Percentiles rank a stretch among this genome's conserved stretches.
phyloP scores from a whole-genome alignment of 37 sponge, comb jelly and placozoan genomes.

The Mnemiopsis leidyi region DNA sequence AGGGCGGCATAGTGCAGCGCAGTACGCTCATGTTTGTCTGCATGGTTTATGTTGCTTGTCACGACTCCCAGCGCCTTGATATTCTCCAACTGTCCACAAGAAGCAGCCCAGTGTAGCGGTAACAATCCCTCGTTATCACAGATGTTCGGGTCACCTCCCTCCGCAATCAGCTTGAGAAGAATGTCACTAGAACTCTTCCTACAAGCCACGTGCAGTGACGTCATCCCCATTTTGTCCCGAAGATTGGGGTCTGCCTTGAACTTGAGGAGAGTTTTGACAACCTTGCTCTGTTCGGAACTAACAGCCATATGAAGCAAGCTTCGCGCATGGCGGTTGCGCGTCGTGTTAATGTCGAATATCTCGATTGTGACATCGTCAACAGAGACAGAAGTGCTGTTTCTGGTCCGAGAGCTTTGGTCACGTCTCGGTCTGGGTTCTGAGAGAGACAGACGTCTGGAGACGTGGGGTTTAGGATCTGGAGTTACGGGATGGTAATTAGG shows the following conservation, averaged over 20 bases:
- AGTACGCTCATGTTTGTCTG: conserved; percentile 1
- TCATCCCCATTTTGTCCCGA: conserved; percentile 40
- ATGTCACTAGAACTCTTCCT: background rate
- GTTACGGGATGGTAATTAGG: background rate
- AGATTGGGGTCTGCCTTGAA: background rate
- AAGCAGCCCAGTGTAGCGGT: conserved; percentile 56
- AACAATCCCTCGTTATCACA: conserved; percentile 36
- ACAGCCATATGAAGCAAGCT: conserved; percentile 20
- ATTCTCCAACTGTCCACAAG: conserved; percentile 52
- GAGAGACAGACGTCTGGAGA: background rate
- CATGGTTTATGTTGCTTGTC: background rate
- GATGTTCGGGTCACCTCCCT: conserved; percentile 24
- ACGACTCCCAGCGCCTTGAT: background rate
- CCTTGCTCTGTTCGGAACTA: background rate
- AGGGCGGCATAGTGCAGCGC: conserved; percentile 56
- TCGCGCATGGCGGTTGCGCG: background rate
- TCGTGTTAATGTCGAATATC: conserved; percentile 12
- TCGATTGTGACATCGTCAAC: background rate
- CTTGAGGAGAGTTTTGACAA: background rate
- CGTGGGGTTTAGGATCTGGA: background rate
- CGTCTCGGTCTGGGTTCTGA: background rate
- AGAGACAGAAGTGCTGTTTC: background rate
- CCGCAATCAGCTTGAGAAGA: background rate
- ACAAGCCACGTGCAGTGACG: background rate
- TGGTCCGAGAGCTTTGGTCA: background rate